These are phyloP conservation scores for Phthorimaea operculella DNA, from an alignment of 1,140 invertebrate genomes.

Conservation along the genomic window DNA sequence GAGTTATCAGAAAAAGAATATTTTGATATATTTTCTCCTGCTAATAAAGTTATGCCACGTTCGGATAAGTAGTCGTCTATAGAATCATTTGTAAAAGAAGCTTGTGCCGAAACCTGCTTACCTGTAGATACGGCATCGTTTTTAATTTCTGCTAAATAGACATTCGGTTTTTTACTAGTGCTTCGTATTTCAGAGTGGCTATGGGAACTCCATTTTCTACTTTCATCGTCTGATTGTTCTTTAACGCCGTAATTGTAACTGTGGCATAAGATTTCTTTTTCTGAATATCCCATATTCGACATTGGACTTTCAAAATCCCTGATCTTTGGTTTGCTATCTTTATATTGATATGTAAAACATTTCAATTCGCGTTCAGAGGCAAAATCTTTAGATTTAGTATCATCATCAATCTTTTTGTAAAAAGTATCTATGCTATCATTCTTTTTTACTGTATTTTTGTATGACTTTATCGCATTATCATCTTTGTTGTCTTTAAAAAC, in stretches of 20 bases:
- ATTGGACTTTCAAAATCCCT: conserved; percentile 15
- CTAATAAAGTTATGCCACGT: conserved; percentile 33
- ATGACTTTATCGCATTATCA: not conserved
- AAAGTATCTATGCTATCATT: conserved; percentile 8
- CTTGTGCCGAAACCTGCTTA: conserved; percentile 26
- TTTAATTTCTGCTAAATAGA: no score
- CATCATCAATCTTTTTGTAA: conserved; percentile 13
- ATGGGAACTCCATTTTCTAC: not conserved
- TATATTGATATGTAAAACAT: conserved; percentile 36
- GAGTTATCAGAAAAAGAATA: conserved; percentile 31
- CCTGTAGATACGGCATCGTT: no score
- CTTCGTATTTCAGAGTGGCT: not conserved
- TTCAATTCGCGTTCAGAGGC: conserved; percentile 43
- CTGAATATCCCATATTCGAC: conserved; percentile 10
- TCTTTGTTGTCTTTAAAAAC: not conserved
- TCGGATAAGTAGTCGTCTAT: conserved; percentile 51
- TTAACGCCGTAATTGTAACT: not conserved
- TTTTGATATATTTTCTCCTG: conserved; percentile 42
- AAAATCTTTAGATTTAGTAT: not conserved
- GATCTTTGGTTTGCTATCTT: conserved; percentile 13
- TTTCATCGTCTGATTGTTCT: conserved; percentile 7
- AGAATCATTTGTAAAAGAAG: conserved; percentile 48
- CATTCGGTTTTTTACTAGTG: no score
- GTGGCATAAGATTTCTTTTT: conserved; percentile 7
- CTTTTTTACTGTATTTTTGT: not conserved